phyloP scores from a whole-genome alignment of 2,113 vertebrate species.

The Sorex araneus region DNA sequence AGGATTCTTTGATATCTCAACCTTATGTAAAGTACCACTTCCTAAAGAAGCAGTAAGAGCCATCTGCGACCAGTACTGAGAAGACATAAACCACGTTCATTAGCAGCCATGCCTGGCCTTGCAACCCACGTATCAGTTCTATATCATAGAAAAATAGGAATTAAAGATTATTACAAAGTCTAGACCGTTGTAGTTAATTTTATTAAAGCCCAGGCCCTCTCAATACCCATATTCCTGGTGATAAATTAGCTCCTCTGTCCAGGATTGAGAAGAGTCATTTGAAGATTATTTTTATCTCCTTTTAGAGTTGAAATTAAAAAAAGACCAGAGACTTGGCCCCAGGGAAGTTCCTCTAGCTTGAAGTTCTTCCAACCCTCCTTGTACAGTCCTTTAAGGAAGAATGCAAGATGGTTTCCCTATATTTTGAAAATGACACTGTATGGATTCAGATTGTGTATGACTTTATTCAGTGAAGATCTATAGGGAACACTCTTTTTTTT shows the following conservation, averaged over 20 bases:
- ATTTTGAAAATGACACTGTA: not conserved
- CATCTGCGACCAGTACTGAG: not conserved
- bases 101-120: not conserved
- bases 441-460: not conserved
- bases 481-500: not conserved
- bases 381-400: not conserved
- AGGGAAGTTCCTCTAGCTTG: not conserved
- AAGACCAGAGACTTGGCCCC: not conserved
- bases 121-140: not conserved
- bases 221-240: not conserved
- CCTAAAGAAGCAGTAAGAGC: not conserved
- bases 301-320: not conserved
- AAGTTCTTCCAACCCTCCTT: conserved; percentile 7
- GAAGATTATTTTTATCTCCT: not conserved
- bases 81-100: not conserved
- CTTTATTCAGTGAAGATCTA: not conserved
- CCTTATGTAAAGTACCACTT: not conserved
- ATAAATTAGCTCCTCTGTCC: not conserved
- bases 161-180: not conserved
- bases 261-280: not conserved
- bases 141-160: not conserved
- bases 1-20: not conserved
- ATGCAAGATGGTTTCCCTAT: not conserved
- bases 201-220: not conserved
- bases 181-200: not conserved